These are phyloP conservation scores for Scaptodrosophila latifasciaeformis DNA, from an alignment of 2,888 invertebrate genomes.

Conservation along the genomic window DNA sequence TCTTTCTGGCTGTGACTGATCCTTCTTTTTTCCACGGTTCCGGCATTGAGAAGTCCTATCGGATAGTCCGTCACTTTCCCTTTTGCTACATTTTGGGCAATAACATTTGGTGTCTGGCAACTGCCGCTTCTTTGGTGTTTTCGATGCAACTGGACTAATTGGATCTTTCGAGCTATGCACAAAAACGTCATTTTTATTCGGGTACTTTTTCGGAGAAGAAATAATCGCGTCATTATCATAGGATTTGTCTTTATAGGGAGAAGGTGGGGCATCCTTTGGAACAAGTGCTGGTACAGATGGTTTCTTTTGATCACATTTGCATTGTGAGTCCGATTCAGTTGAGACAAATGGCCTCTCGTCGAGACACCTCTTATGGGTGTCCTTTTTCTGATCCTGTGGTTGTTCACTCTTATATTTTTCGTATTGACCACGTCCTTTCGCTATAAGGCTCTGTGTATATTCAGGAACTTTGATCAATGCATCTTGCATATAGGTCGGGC, in stretches of 20 bases:
- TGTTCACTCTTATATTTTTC: constrained; percentile 11
- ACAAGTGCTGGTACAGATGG: constrained; percentile 5
- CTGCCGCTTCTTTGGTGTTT: constrained; percentile 9
- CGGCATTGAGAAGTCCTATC: constrained; percentile 30
- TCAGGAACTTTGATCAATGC: constrained; percentile 27
- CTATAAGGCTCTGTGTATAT: neutral
- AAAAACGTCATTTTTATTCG: no score
- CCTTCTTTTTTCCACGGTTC: neutral
- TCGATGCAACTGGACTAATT: no score
- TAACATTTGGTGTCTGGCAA: constrained; percentile 4
- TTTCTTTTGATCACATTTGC: neutral
- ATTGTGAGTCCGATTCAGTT: constrained; percentile 5
- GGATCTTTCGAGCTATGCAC: no score
- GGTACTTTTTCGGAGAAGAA: neutral
- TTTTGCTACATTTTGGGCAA: constrained; percentile 24
- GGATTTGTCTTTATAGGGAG: constrained; percentile 9
- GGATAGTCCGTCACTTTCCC: constrained; percentile 25
- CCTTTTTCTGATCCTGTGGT: constrained; percentile 14
- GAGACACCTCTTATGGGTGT: constrained; percentile 5
- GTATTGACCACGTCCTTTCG: constrained; percentile 4
- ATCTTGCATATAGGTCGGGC: constrained; percentile 28
- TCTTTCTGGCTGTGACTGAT: neutral
- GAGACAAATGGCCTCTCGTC: constrained; percentile 26
- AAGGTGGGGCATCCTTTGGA: constrained; percentile 15
- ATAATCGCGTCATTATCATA: no score